Conservation (phyloP, 2,797 vertebrate genomes). For the Poecilia wingei region DNA sequence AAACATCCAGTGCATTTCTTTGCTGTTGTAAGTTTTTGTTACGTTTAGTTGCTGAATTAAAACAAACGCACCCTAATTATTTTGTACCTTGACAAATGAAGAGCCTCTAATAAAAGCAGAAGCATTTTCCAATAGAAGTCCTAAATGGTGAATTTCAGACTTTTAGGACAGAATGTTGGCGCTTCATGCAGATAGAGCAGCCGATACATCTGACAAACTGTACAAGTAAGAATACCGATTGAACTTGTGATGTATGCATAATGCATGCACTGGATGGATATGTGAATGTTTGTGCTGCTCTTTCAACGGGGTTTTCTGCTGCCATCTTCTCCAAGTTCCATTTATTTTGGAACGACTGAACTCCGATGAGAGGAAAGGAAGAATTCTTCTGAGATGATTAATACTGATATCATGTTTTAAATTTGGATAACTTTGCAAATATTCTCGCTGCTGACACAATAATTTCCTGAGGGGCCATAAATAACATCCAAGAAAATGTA, state of each 20-base stretch:
- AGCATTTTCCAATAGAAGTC: neutral
- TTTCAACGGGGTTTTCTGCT: neutral
- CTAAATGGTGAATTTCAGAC: neutral
- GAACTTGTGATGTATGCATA: neutral
- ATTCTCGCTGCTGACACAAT: constrained; percentile 20
- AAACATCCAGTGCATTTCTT: neutral
- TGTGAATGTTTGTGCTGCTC: neutral
- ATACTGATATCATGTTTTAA: constrained; percentile 2
- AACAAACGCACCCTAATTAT: neutral
- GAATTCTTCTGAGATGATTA: neutral
- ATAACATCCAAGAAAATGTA: constrained; percentile 43
- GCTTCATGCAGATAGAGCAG: neutral
- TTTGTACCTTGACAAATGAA: neutral
- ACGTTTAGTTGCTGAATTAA: neutral
- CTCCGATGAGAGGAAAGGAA: constrained; percentile 5
- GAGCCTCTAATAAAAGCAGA: neutral
- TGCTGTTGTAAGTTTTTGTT: neutral
- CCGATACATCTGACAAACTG: neutral
- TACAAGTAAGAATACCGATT: neutral
- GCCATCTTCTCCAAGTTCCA: neutral
- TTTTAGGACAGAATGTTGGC: neutral
- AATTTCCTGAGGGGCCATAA: constrained; percentile 34
- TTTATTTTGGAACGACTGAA: constrained; percentile 3
- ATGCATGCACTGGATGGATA: neutral
- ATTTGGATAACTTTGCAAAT: constrained; percentile 1